Base-by-base conservation (phyloP, 2,797 vertebrate genomes). In the Hafferia zeledoni region DNA sequence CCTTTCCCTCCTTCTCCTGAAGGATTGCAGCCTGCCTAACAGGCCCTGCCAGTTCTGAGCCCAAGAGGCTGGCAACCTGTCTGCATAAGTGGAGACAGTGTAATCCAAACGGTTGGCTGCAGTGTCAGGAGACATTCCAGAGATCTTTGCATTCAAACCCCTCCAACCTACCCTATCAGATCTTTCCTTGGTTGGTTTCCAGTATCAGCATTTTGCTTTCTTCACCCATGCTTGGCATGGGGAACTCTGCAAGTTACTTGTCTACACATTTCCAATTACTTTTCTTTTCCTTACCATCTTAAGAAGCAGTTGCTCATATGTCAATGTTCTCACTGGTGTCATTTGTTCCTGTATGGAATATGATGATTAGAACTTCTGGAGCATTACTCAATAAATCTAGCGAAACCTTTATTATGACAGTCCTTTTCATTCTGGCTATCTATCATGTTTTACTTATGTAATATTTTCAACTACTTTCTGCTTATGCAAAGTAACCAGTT, bases 1-100 rank as follows among this genome's bases (percentile, higher is more conserved):
- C 78, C 83, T 96, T 96, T 96, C 95, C 93, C 95, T 96, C 90
- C 90, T 97, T 95, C 87, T 94, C 85, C 83, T 39, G 70, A 71
- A 94, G 83, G 79, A 95, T 92, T 94, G 53, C 69, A 95, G 63
- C 92, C 67, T 94, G 95, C 56, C 79, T 84, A 96, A 96, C 96
- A 94, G 86, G 95, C 78, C 61, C 65, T 75, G 68, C 95, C 75
- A 93, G 94, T 97, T 97, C 90, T 96, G 74, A 90, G 64, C 86
- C 86, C 85, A 71, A 83, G 87, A 93, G 71, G n/a, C 55, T 97
- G 94, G 94, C 94, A 97, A 69, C 63, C 91, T 90, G 82, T 94
- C 88, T 82, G 77, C 63, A 20, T 85, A 86, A 96, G 50, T 95
- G 84, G 88, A 96, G 94, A 94, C 71, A 39, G 56, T 30, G 63